These are phyloP conservation scores for Sebastes miniatus DNA, from an alignment of 2,797 vertebrate species.

Conservation along the genomic window DNA sequence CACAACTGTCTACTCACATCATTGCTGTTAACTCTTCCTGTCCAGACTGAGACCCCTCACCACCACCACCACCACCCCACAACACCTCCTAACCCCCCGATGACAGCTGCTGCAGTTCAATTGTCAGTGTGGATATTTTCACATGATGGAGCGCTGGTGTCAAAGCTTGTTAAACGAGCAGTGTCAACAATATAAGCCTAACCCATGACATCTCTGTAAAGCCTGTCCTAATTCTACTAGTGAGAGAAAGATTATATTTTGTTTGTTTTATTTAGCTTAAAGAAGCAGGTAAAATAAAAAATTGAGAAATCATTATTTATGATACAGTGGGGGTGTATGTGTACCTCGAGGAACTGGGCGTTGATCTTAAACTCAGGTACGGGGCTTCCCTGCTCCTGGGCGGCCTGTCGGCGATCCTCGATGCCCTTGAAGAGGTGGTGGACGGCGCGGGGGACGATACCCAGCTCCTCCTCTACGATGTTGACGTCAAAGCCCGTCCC, in stretches of 20 bases:
- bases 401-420: conserved; percentile 86
- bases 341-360: conserved; percentile 95
- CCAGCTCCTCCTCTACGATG: conserved; percentile 86
- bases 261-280: neutral
- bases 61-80: neutral
- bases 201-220: conserved; percentile 22
- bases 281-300: neutral
- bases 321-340: conserved; percentile 61
- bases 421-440: conserved; percentile 90
- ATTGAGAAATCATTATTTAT: neutral
- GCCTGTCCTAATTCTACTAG: neutral
- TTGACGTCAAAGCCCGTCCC: conserved; percentile 94
- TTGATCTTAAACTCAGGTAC: conserved; percentile 96
- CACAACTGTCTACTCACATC: conserved; percentile 43
- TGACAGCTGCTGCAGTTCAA: conserved; percentile 59
- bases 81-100: conserved; percentile 32
- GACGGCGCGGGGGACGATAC: conserved; percentile 92
- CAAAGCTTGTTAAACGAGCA: conserved; percentile 22
- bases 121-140: conserved; percentile 42
- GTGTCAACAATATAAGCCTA: conserved; percentile 39
- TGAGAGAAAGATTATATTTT: neutral
- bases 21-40: conserved; percentile 29
- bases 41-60: neutral
- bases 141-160: conserved; percentile 33
- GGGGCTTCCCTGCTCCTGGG: conserved; percentile 87